Conservation (phyloP, 30 jellyfish, hydroid and myxozoan species). For the Mastigias papua region DNA sequence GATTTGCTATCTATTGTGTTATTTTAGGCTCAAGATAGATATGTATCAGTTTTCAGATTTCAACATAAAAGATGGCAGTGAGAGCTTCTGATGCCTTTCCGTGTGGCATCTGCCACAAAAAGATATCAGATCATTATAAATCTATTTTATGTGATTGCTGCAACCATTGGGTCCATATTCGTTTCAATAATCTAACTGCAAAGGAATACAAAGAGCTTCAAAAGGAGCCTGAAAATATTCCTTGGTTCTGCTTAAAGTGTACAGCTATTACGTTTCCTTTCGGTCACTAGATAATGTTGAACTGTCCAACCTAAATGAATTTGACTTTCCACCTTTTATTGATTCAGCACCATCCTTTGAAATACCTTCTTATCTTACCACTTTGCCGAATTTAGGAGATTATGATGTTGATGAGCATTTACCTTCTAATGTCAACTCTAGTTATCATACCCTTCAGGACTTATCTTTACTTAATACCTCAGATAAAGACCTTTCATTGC, state of each 20-base stretch:
- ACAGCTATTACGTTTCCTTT: slow-evolving; percentile 50
- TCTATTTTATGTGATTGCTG: neutral
- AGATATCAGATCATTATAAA: neutral
- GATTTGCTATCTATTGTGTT: too few species aligned
- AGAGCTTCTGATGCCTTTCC: neutral
- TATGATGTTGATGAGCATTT: slow-evolving; percentile 71
- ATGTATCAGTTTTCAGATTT: too few species aligned
- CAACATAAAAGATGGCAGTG: too few species aligned
- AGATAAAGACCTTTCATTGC: slow-evolving; percentile 52
- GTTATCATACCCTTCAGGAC: slow-evolving; percentile 67
- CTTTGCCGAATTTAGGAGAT: slow-evolving; percentile 60
- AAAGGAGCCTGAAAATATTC: slow-evolving; percentile 38
- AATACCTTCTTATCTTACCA: slow-evolving; percentile 48
- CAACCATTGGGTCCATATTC: neutral
- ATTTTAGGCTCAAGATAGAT: too few species aligned
- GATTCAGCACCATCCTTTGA: slow-evolving; percentile 57
- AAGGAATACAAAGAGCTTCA: neutral
- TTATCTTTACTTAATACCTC: slow-evolving; percentile 31
- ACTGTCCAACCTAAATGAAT: slow-evolving; percentile 41
- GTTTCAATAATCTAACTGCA: too few species aligned
- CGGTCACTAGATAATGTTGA: slow-evolving; percentile 54
- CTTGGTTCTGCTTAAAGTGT: slow-evolving; percentile 51
- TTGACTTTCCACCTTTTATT: slow-evolving; percentile 53
- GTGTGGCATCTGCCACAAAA: neutral
- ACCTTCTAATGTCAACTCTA: slow-evolving; percentile 70